Percentiles rank a stretch among this genome's conserved stretches.
Evolutionary conservation across 2,797 vertebrate genomes (phyloP).

Genomic region (Sebastiscus albofasciatus): DNA sequence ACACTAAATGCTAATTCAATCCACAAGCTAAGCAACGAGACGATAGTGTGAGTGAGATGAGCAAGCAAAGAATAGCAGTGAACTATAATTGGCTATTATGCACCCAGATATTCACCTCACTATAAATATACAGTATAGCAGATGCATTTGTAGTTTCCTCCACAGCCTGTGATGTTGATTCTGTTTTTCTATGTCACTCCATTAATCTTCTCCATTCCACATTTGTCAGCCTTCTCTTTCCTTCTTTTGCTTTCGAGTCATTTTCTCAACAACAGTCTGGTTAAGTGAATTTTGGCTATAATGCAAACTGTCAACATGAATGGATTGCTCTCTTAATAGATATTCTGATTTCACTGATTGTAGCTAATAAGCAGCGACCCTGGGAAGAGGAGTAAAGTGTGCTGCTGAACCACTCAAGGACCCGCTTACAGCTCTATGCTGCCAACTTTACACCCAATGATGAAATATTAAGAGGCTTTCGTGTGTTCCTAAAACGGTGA

Average conservation of each 20-base stretch:
- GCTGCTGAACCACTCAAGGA: not conserved
- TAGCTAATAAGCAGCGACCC: not conserved
- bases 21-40: not conserved
- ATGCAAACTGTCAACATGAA: not conserved
- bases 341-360: not conserved
- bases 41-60: not conserved
- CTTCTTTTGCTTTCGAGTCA: not conserved
- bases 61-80: not conserved
- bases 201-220: not conserved
- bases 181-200: fast-evolving
- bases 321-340: not conserved
- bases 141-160: not conserved
- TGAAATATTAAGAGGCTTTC: not conserved
- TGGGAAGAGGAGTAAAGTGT: not conserved
- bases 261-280: not conserved
- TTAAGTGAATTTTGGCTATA: not conserved
- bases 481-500: not conserved
- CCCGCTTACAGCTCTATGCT: not conserved
- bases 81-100: not conserved
- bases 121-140: not conserved
- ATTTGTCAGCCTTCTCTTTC: not conserved
- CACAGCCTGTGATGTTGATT: not conserved
- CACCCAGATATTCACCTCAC: not conserved
- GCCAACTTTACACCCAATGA: not conserved
- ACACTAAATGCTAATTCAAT: not conserved